Evolutionary conservation across 2,113 vertebrate species (phyloP).

Genomic region (Anas platyrhynchos): DNA sequence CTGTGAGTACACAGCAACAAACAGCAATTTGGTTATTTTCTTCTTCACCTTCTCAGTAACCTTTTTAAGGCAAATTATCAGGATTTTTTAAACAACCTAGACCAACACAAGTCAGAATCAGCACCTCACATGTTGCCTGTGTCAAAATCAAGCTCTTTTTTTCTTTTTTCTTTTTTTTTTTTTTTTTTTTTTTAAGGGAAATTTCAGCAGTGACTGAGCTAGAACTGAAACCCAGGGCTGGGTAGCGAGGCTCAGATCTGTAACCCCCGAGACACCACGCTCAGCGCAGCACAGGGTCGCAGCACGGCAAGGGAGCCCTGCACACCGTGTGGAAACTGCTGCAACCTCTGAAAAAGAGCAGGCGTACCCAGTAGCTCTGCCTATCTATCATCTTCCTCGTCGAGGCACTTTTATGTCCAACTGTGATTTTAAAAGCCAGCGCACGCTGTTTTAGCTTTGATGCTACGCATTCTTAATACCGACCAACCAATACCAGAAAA

Average conservation of each 20-base stretch:
- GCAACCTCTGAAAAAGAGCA: background rate
- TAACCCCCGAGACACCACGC: background rate
- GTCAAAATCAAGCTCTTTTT: background rate
- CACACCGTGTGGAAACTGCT: background rate
- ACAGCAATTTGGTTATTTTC: background rate
- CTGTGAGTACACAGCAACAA: background rate
- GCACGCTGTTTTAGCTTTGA: conserved; percentile 27
- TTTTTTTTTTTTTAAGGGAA: background rate
- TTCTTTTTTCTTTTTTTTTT: background rate
- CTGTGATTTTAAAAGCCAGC: conserved; percentile 43
- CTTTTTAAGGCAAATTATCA: background rate
- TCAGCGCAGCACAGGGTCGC: background rate
- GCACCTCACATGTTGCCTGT: background rate
- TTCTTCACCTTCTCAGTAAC: background rate
- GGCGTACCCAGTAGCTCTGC: background rate
- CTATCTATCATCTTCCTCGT: conserved; percentile 28
- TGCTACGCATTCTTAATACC: background rate
- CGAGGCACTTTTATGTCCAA: background rate
- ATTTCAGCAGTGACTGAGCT: background rate
- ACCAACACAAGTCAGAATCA: background rate
- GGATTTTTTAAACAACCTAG: background rate
- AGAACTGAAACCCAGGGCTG: background rate
- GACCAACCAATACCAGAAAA: background rate
- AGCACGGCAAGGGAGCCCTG: background rate
- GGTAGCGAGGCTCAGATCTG: background rate